phyloP scores from a whole-genome alignment of 1,140 invertebrate genomes.

The Helicoverpa zea region DNA sequence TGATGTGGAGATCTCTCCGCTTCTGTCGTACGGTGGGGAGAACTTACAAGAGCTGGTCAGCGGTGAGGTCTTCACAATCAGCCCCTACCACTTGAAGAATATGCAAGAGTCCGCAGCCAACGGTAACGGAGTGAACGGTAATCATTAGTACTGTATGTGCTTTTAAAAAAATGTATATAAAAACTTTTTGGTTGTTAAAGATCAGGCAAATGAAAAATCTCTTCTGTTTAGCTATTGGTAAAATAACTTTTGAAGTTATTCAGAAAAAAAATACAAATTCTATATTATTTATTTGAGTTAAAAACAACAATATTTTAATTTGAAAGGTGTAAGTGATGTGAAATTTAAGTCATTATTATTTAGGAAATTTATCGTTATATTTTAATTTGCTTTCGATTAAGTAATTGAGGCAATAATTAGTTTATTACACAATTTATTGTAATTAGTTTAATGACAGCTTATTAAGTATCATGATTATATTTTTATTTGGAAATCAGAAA shows the following conservation, averaged over 20 bases:
- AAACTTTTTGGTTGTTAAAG: not conserved
- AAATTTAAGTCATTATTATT: slow-evolving; percentile 31
- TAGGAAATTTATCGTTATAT: slow-evolving; percentile 2
- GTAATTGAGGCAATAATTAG: slow-evolving; percentile 33
- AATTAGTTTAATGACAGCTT: not conserved
- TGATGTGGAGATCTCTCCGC: slow-evolving; percentile 96
- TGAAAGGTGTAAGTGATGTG: slow-evolving; percentile 30
- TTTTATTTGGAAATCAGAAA: not conserved
- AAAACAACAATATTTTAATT: not conserved
- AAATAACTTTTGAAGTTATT: not conserved
- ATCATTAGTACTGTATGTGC: slow-evolving; percentile 57
- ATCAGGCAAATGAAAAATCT: not conserved
- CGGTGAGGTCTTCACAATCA: slow-evolving; percentile 89
- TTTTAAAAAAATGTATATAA: not conserved
- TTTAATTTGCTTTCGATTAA: slow-evolving; percentile 1
- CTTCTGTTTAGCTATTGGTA: not conserved
- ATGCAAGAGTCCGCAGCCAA: slow-evolving; percentile 67
- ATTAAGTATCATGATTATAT: not conserved
- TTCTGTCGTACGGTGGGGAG: slow-evolving; percentile 97
- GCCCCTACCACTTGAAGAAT: slow-evolving; percentile 88
- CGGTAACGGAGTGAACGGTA: slow-evolving; percentile 77
- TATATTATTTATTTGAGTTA: not conserved
- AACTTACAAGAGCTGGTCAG: slow-evolving; percentile 90
- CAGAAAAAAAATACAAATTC: not conserved
- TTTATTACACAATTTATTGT: not conserved